A percentile compares a stretch with the other conserved stretches of the same genome.
Conservation (phyloP, 1,140 invertebrate species). For the Tenebrio molitor region DNA sequence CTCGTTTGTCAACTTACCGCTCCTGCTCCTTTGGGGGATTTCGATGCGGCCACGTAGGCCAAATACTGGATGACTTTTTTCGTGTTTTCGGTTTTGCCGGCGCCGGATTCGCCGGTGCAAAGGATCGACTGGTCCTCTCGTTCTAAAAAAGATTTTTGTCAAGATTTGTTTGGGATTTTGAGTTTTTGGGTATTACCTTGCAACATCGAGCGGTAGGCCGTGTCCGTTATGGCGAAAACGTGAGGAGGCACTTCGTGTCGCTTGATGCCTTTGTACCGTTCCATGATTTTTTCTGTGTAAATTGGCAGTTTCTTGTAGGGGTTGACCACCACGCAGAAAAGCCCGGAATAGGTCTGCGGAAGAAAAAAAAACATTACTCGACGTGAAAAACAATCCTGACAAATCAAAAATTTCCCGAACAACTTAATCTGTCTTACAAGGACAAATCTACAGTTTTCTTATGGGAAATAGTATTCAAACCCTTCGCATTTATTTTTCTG, state of each 20-base stretch:
- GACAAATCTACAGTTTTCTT: no score
- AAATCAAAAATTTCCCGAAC: no score
- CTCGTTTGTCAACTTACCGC: slow-evolving; percentile 78
- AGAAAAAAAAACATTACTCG: slow-evolving; percentile 59
- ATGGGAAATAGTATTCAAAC: no score
- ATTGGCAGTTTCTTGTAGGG: slow-evolving; percentile 99
- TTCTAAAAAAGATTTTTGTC: slow-evolving; percentile 80
- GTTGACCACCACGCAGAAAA: slow-evolving; percentile 99
- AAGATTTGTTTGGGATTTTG: background rate
- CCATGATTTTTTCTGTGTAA: slow-evolving; percentile 99
- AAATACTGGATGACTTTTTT: slow-evolving; percentile 99
- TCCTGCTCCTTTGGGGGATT: slow-evolving; percentile 89
- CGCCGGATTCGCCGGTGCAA: slow-evolving; percentile 99
- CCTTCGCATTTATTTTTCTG: no score
- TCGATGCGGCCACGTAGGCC: slow-evolving; percentile 97
- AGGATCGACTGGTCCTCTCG: slow-evolving; percentile 99
- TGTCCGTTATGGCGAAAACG: slow-evolving; percentile 99
- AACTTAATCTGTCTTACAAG: no score
- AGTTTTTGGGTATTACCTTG: slow-evolving; percentile 82
- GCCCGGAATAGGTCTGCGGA: slow-evolving; percentile 97
- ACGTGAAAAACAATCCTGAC: no score
- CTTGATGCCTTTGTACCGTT: slow-evolving; percentile 99
- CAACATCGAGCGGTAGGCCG: slow-evolving; percentile 98
- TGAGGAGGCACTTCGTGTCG: slow-evolving; percentile 99
- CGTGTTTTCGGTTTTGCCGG: slow-evolving; percentile 99